Base-by-base conservation (phyloP, 2,113 vertebrate species). In the Cavia aperea region DNA sequence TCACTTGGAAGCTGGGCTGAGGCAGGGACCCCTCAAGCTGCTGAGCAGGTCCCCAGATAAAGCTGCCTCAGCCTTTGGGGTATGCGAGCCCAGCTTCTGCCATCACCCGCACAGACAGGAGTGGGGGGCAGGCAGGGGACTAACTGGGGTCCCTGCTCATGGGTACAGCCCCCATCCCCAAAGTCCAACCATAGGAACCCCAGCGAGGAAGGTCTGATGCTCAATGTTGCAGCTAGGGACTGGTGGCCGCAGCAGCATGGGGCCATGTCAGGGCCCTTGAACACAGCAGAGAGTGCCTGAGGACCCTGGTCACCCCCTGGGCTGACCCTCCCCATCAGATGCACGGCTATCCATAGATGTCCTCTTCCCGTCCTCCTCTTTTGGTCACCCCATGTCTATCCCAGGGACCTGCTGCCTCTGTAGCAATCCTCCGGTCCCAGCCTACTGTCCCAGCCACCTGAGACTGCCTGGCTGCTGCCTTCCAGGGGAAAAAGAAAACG, bases 271-370 rank as follows among this genome's bases (percentile, higher is more conserved):
- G 87, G 65, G n/a, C 43, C 65, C 60, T 66, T 15, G 14, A 15
- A 21, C 4, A 62, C 31, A 12, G 1, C 29, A 29, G n/a, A 54
- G 33, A 46, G 36, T 12, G 3, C 54, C 81, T 1, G 0, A 11
- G 49, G 2, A 31, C 81, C 56, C 92, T 1, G 4, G n/a, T 14
- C n/a, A 36, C 89, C 75, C 3, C 26, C 0, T 2, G 46, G 26
- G 23, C 70, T n/a, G 36, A 39, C 5, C 4, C 29, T 10, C 29
- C 54, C 31, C 7, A 0, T 16, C 46, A 12, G 86, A 81, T 15
- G 4, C 7, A 33, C 43, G 8, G 26, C 68, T 29, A 0, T 9
- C 87, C 54, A 3, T 1, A 33, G 90, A 2, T 58, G 26, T 49
- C 72, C 49, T n/a, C 72, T 66, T 39, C 39, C 1, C 0, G 0